Conservation (phyloP, 2,113 vertebrate species). For the Erythrolamprus reginae region DNA sequence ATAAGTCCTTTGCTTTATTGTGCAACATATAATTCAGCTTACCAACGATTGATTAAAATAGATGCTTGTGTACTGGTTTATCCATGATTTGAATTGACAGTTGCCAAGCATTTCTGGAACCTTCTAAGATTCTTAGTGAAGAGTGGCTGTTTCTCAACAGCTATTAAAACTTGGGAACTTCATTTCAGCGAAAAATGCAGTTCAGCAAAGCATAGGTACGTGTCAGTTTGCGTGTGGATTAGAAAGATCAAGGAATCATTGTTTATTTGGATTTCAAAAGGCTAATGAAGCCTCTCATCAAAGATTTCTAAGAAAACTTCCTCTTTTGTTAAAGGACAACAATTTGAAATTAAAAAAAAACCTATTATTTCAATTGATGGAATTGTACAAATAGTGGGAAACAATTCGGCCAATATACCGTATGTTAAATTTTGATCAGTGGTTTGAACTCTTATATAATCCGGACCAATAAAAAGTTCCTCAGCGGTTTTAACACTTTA, state of each 20-base stretch:
- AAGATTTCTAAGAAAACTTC: background rate
- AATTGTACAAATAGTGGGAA: background rate
- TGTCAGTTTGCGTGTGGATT: background rate
- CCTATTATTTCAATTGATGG: background rate
- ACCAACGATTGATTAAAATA: background rate
- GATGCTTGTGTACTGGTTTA: background rate
- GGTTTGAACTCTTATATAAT: background rate
- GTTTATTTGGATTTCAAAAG: background rate
- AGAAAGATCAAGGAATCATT: background rate
- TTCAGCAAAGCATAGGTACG: rapidly evolving
- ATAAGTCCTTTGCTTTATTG: background rate
- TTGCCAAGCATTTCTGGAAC: constrained; percentile 22
- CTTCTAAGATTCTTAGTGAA: background rate
- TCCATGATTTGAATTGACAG: background rate
- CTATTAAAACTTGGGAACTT: constrained; percentile 8
- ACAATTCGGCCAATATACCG: background rate
- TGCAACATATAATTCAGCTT: background rate
- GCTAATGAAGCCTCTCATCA: no score
- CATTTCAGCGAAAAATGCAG: background rate
- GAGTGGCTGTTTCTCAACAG: background rate
- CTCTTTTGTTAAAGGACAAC: background rate
- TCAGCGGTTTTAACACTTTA: background rate
- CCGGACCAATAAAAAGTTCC: background rate
- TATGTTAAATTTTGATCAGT: background rate
- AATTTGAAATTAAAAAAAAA: background rate